Evolutionary conservation across 1,140 invertebrate genomes (phyloP), one percentile per base, ranked within the genome.

Genomic region (Tetraneura akinire): DNA sequence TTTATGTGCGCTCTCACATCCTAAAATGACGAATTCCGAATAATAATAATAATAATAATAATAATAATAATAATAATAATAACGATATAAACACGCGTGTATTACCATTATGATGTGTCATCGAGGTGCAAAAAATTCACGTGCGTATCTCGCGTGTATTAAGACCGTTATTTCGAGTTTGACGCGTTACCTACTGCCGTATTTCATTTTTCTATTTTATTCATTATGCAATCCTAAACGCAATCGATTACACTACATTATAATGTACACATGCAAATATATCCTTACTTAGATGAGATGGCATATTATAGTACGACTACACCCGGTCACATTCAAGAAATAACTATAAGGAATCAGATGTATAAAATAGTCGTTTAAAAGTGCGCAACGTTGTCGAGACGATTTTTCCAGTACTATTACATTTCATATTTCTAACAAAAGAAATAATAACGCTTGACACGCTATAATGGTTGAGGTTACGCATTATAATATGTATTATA

Each of bases 51-150:
- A 29, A 71, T n/a, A n/a, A n/a, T n/a, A n/a, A n/a, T n/a, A n/a
- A n/a, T n/a, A n/a, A n/a, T n/a, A n/a, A n/a, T n/a, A n/a, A n/a
- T n/a, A n/a, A n/a, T n/a, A n/a, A n/a, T n/a, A n/a, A n/a, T n/a
- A n/a, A n/a, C n/a, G n/a, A n/a, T n/a, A n/a, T n/a, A n/a, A n/a
- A n/a, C n/a, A 49, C 26, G 10, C 6, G 10, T 49, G 6, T 29
- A 55, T 26, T 6, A 47, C 68, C 3, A 3, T 14, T 13, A 13
- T 29, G 51, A 78, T 60, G 74, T 78, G 55, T 60, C 74, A 45
- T 60, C 32, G 55, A 62, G 74, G 37, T 78, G 74, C 55, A 78
- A 78, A 78, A 4, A 78, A 47, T 57, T 60, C 55, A 47, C 55
- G 29, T 53, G 14, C n/a, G 13, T 23, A 51, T 53, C 26, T 76